These are phyloP conservation scores for Vesta saturnalis DNA, from an alignment of 2,888 invertebrate species.

Conservation along the genomic window DNA sequence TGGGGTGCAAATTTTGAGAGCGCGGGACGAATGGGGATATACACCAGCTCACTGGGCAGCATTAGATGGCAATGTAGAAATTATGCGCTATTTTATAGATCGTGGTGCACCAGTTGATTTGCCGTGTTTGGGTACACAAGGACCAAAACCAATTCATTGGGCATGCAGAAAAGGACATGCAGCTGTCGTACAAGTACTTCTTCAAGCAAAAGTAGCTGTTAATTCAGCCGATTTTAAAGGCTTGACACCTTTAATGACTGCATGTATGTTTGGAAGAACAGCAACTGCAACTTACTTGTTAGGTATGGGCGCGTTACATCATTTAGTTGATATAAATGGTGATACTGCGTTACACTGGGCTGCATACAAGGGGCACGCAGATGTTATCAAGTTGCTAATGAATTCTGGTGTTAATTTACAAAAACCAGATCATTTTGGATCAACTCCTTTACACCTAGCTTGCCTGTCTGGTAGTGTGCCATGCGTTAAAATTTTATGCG, in stretches of 20 bases:
- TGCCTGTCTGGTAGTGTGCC: constrained; percentile 88
- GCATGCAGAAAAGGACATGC: constrained; percentile 92
- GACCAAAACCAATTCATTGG: constrained; percentile 93
- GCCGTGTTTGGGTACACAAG: constrained; percentile 88
- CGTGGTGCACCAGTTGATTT: constrained; percentile 85
- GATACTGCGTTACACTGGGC: constrained; percentile 96
- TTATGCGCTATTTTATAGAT: constrained; percentile 88
- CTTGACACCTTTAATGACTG: constrained; percentile 89
- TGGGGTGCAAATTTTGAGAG: constrained; percentile 79
- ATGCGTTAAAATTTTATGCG: constrained; percentile 87
- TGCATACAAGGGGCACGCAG: constrained; percentile 91
- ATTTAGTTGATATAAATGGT: constrained; percentile 90
- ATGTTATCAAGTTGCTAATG: constrained; percentile 85
- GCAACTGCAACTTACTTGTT: constrained; percentile 90
- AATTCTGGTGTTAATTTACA: constrained; percentile 91
- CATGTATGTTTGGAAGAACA: constrained; percentile 92
- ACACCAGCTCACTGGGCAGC: constrained; percentile 95
- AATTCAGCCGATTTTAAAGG: constrained; percentile 92
- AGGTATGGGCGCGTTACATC: constrained; percentile 88
- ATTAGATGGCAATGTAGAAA: constrained; percentile 88
- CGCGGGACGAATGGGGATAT: constrained; percentile 91
- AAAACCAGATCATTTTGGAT: constrained; percentile 92
- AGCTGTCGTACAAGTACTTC: constrained; percentile 82
- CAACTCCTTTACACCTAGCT: constrained; percentile 90
- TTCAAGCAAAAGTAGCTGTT: constrained; percentile 86